Percentiles rank a stretch among this genome's conserved stretches.
Conservation (phyloP, 2,797 vertebrate genomes). For the Natrix natrix region DNA sequence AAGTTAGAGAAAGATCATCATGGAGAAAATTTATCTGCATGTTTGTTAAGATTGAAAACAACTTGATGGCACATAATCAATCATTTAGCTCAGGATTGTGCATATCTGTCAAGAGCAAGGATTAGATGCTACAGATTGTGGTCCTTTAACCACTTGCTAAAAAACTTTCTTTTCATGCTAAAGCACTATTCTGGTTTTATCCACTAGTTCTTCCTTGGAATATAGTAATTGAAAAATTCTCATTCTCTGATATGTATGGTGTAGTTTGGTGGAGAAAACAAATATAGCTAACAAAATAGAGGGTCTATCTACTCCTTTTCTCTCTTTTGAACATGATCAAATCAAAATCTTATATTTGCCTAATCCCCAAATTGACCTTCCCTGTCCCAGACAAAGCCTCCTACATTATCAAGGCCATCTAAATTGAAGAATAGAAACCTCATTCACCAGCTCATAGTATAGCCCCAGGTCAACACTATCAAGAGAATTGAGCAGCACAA, state of each 20-base stretch:
- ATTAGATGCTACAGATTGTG: not conserved
- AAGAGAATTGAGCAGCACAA: not conserved
- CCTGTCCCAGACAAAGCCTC: not conserved
- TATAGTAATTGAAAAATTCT: not conserved
- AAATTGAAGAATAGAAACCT: not conserved
- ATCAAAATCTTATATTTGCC: not conserved
- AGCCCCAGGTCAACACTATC: not conserved
- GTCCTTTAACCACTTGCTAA: not conserved
- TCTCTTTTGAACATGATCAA: not conserved
- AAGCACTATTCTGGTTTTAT: not conserved
- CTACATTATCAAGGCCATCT: not conserved
- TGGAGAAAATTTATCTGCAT: not conserved
- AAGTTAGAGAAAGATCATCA: not conserved
- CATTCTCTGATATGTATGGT: not conserved
- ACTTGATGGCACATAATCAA: not conserved
- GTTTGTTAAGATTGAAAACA: not conserved
- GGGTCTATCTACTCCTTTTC: not conserved
- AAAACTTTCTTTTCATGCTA: not conserved
- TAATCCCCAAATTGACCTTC: not conserved
- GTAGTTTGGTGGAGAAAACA: not conserved
- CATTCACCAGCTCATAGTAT: not conserved
- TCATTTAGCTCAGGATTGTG: not conserved
- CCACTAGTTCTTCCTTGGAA: not conserved
- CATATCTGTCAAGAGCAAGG: not conserved
- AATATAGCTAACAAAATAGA: not conserved